Percentiles rank a stretch among this genome's conserved stretches.
phyloP scores from a whole-genome alignment of 2,797 vertebrate species.

The Hoplostethus mediterraneus region DNA sequence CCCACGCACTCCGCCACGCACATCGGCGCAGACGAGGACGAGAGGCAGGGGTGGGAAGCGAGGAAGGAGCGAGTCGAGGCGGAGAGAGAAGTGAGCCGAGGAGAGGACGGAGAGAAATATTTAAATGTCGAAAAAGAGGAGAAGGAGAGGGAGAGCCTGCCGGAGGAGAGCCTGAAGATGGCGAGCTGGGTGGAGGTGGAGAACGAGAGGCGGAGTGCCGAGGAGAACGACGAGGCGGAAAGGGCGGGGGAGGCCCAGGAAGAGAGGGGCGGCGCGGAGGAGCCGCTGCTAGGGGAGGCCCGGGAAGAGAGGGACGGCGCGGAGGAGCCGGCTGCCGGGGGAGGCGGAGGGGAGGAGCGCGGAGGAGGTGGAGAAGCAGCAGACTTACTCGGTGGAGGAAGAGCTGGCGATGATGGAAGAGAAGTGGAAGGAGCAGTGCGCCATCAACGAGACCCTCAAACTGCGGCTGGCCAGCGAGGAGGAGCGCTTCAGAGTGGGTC shows the following conservation, averaged over 20 bases:
- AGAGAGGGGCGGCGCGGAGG: background rate
- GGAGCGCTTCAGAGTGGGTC: slow-evolving; percentile 89
- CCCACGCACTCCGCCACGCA: slow-evolving; percentile 13
- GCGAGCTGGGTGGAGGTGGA: slow-evolving; percentile 77
- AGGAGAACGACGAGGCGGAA: slow-evolving; percentile 21
- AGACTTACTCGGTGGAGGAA: slow-evolving; percentile 89
- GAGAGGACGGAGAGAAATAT: slow-evolving; percentile 16
- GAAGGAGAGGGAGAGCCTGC: slow-evolving; percentile 61
- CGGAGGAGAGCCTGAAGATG: slow-evolving; percentile 74
- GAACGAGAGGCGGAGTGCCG: slow-evolving; percentile 36
- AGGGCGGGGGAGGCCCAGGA: slow-evolving; percentile 16
- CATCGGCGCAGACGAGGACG: slow-evolving; percentile 17
- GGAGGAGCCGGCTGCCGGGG: slow-evolving; percentile 24
- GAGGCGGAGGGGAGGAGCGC: slow-evolving; percentile 39
- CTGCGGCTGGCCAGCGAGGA: slow-evolving; percentile 89
- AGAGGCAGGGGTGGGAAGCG: slow-evolving; percentile 4
- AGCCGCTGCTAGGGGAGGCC: slow-evolving; percentile 23
- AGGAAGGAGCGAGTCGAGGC: slow-evolving; percentile 19
- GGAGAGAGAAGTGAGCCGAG: slow-evolving; percentile 33
- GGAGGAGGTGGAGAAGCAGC: slow-evolving; percentile 85
- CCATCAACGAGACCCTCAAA: slow-evolving; percentile 90
- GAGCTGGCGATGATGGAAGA: slow-evolving; percentile 95
- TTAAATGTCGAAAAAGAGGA: slow-evolving; percentile 43
- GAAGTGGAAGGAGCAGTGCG: slow-evolving; percentile 96
- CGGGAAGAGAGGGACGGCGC: slow-evolving; percentile 5